These are phyloP conservation scores for Labia minor DNA, from an alignment of 2,888 invertebrate genomes.

Conservation along the genomic window DNA sequence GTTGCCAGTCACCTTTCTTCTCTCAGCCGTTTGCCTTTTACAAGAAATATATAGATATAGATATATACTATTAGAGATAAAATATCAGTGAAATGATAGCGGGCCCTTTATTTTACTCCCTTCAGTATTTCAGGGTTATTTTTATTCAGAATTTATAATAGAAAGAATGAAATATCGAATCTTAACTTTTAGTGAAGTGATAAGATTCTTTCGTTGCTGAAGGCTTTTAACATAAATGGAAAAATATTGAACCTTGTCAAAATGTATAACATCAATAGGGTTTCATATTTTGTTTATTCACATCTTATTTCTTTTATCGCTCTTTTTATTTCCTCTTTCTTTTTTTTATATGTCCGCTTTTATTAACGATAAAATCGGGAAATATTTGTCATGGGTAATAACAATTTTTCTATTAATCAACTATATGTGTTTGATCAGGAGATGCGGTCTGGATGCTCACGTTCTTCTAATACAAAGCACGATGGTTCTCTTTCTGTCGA, in stretches of 20 bases:
- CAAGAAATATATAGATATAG: not conserved
- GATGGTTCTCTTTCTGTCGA: not conserved
- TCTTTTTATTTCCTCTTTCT: not conserved
- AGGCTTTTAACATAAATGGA: constrained; percentile 13
- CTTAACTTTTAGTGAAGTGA: not conserved
- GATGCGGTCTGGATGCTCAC: not conserved
- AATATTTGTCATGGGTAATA: constrained; percentile 13
- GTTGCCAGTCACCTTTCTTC: not conserved
- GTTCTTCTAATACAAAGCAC: not conserved
- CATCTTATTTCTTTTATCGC: constrained; percentile 13
- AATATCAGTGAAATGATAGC: not conserved
- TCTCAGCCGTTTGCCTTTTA: not conserved
- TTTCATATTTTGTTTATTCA: constrained; percentile 13
- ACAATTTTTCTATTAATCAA: constrained; percentile 7
- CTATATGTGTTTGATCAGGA: not conserved
- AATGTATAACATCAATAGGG: constrained; percentile 13
- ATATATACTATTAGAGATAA: not conserved
- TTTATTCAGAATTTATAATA: constrained; percentile 2
- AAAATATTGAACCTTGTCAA: constrained; percentile 7
- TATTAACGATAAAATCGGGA: constrained; percentile 1
- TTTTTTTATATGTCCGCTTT: not conserved
- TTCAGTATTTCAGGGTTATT: not conserved
- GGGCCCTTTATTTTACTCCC: not conserved
- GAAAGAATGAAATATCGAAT: constrained; percentile 2
- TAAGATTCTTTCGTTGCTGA: not conserved